These are phyloP conservation scores for Pteropus rufus DNA, from an alignment of 2,797 vertebrate genomes.

Conservation along the genomic window DNA sequence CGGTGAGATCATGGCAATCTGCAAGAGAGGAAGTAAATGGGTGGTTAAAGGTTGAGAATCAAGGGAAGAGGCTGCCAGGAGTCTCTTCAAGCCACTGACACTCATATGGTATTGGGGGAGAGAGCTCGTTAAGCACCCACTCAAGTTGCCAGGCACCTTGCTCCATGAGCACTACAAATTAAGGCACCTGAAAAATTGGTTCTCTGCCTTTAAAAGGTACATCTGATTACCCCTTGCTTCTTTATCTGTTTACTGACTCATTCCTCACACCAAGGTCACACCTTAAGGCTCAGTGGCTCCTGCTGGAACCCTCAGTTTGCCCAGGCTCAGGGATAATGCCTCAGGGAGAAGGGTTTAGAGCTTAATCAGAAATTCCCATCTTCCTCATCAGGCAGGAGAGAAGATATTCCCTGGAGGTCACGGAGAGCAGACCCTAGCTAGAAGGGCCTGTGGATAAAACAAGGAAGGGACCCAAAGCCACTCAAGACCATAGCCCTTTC, in stretches of 20 bases:
- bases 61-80: not conserved
- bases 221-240: not conserved
- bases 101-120: not conserved
- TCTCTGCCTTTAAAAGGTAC: not conserved
- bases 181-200: not conserved
- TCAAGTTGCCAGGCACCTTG: not conserved
- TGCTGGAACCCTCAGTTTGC: not conserved
- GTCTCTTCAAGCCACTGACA: not conserved
- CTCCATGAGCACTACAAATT: not conserved
- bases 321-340: not conserved
- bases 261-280: not conserved
- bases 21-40: conserved; percentile 51
- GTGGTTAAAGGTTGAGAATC: not conserved
- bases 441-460: not conserved
- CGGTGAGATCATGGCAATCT: conserved; percentile 99
- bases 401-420: not conserved
- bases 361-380: not conserved
- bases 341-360: not conserved
- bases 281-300: not conserved
- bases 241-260: not conserved
- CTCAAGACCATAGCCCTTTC: not conserved
- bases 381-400: not conserved
- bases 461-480: not conserved
- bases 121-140: not conserved
- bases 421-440: not conserved